Percentiles rank a stretch among this genome's conserved stretches.
phyloP scores from a whole-genome alignment of 2,113 vertebrate genomes.

The Lamprotornis superbus region DNA sequence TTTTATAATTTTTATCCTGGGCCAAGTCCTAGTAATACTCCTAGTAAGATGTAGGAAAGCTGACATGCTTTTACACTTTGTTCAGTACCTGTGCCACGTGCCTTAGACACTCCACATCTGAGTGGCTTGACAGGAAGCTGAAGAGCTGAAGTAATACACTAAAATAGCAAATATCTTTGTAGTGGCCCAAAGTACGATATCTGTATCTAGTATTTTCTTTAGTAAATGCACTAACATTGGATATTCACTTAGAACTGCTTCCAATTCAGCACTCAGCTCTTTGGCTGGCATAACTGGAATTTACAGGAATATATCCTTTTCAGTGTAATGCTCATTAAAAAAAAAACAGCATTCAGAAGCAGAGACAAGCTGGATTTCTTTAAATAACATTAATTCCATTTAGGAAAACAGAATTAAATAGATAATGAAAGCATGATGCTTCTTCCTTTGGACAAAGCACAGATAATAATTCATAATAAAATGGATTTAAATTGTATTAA shows the following conservation, averaged over 20 bases:
- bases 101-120: neutral
- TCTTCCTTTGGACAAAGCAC: neutral
- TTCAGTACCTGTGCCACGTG: neutral
- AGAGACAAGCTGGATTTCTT: neutral
- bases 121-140: neutral
- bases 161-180: neutral
- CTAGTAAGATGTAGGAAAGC: neutral
- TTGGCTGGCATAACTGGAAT: neutral
- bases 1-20: neutral
- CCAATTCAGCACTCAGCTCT: neutral
- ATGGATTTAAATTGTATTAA: neutral
- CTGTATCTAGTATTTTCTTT: neutral
- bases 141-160: neutral
- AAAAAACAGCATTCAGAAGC: neutral
- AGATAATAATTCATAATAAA: slow-evolving; percentile 1
- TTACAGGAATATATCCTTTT: neutral
- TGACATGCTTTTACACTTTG: neutral
- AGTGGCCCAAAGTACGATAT: fast-evolving
- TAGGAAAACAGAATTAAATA: neutral
- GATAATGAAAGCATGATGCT: neutral
- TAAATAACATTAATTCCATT: neutral
- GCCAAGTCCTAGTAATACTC: neutral
- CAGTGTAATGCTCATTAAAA: neutral
- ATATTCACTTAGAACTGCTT: neutral
- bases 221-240: neutral